Evolutionary conservation across 2,113 vertebrate genomes (phyloP).

Genomic region (Pimephales promelas): DNA sequence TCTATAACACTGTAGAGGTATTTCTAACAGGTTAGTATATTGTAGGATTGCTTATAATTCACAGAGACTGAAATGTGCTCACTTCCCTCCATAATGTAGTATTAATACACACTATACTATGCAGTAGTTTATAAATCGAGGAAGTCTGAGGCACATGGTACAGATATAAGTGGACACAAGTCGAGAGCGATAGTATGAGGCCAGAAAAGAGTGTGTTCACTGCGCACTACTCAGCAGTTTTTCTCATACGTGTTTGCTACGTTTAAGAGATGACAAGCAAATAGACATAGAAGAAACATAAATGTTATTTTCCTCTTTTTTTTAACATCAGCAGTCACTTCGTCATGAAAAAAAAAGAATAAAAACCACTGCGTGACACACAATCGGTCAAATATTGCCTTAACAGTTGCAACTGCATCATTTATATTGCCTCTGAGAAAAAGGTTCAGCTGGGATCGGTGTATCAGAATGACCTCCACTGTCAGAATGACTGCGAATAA

Average conservation of each 20-base stretch:
- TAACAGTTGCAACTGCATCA: conserved; percentile 68
- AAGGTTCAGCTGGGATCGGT: conserved; percentile 62
- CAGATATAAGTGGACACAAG: conserved; percentile 50
- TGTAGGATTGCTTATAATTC: conserved; percentile 40
- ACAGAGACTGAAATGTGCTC: conserved; percentile 47
- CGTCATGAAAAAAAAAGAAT: neutral
- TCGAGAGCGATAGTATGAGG: conserved; percentile 30
- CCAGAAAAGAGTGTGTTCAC: conserved; percentile 37
- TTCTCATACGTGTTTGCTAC: conserved; percentile 56
- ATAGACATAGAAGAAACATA: conserved; percentile 14
- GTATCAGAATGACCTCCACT: conserved; percentile 46
- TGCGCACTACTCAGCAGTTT: conserved; percentile 54
- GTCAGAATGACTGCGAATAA: neutral
- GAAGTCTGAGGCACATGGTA: conserved; percentile 68
- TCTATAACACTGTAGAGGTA: conserved; percentile 55
- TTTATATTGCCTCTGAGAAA: conserved; percentile 67
- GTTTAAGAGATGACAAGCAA: conserved; percentile 35
- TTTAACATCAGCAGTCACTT: conserved; percentile 20
- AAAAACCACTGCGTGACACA: conserved; percentile 18
- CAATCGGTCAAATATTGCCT: conserved; percentile 68
- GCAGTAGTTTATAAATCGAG: conserved; percentile 43
- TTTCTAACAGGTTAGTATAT: conserved; percentile 16
- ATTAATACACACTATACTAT: conserved; percentile 61
- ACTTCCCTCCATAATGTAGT: conserved; percentile 44
- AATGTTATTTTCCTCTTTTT: conserved; percentile 17